Conservation (phyloP, 2,113 vertebrate species). For the Lontra canadensis region DNA sequence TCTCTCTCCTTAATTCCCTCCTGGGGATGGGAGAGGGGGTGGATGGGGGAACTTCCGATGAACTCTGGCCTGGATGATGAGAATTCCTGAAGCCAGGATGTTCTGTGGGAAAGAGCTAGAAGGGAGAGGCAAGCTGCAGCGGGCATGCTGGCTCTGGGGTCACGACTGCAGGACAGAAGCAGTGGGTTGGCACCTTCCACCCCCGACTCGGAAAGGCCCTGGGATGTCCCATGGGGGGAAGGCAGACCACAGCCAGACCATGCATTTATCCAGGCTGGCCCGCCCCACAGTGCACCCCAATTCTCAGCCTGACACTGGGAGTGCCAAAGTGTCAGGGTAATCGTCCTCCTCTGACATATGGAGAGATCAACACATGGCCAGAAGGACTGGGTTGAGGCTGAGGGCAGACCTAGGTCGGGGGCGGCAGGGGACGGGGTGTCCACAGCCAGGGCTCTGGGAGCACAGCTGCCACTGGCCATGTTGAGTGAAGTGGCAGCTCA, state of each 20-base stretch:
- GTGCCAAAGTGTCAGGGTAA: not conserved
- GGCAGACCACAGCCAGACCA: not conserved
- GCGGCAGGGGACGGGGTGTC: not conserved
- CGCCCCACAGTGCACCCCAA: not conserved
- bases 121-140: not conserved
- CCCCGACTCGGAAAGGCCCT: not conserved
- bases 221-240: not conserved
- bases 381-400: not conserved
- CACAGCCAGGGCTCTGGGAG: not conserved
- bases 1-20: not conserved
- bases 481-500: not conserved
- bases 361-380: not conserved
- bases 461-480: not conserved
- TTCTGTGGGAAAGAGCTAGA: conserved; percentile 15
- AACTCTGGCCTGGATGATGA: not conserved
- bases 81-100: conserved; percentile 11
- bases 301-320: not conserved
- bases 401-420: not conserved
- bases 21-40: not conserved
- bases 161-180: not conserved
- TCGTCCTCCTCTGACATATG: accelerated
- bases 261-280: not conserved
- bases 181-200: not conserved
- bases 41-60: not conserved
- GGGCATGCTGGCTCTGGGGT: not conserved